Evolutionary conservation across 2,113 vertebrate genomes (phyloP).

Genomic region (Phyllostomus hastatus): DNA sequence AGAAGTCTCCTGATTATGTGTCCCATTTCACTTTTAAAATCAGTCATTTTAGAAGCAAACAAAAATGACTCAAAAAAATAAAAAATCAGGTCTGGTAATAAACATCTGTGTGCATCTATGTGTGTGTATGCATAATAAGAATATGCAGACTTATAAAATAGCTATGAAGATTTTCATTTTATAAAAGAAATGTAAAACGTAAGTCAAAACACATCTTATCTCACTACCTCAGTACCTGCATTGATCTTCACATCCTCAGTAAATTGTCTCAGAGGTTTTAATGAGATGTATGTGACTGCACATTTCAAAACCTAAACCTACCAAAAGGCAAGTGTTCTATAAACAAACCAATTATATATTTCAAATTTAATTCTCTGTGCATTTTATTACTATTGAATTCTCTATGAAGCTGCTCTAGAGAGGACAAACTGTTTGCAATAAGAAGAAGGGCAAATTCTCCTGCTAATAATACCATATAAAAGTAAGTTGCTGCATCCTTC

Average conservation of each 20-base stretch:
- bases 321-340: not conserved
- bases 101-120: not conserved
- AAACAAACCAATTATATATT: not conserved
- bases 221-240: not conserved
- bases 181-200: not conserved
- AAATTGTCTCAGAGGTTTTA: not conserved
- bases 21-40: slow-evolving; percentile 15
- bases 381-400: not conserved
- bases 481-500: not conserved
- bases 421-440: not conserved
- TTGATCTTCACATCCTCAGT: not conserved
- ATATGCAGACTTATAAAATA: not conserved
- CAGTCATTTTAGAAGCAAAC: not conserved
- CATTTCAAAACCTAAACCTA: not conserved
- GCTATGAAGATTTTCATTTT: not conserved
- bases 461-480: not conserved
- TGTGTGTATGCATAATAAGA: not conserved
- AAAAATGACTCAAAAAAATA: not conserved
- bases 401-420: not conserved
- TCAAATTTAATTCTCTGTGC: not conserved
- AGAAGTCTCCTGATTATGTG: not conserved
- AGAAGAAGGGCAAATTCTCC: slow-evolving; percentile 14
- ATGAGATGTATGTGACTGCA: not conserved
- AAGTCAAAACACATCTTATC: not conserved
- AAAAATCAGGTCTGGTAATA: not conserved